Conservation (phyloP, 2,797 vertebrate genomes). For the Kryptolebias ocellatus region DNA sequence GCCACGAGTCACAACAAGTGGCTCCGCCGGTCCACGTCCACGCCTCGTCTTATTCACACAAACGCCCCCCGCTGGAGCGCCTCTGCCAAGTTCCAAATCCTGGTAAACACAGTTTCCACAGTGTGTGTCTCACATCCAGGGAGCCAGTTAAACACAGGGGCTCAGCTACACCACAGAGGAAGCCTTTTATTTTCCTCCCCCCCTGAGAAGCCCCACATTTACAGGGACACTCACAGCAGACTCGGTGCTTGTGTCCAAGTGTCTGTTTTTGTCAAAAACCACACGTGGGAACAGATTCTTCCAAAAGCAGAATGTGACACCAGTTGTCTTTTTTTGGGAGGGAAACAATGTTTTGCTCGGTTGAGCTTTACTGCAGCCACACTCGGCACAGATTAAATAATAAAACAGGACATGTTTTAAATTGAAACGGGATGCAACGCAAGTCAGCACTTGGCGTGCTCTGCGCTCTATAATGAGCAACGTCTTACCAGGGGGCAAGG, state of each 20-base stretch:
- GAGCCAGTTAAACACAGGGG: slow-evolving; percentile 64
- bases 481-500: slow-evolving; percentile 12
- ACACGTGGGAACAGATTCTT: slow-evolving; percentile 25
- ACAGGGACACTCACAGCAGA: slow-evolving; percentile 22
- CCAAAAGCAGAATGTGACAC: slow-evolving; percentile 7
- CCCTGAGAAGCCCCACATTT: slow-evolving; percentile 47
- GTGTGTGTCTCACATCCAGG: slow-evolving; percentile 38
- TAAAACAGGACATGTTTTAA: slow-evolving; percentile 17
- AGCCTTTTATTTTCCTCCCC: slow-evolving; percentile 61
- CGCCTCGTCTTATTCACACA: slow-evolving; percentile 12
- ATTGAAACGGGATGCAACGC: slow-evolving; percentile 24
- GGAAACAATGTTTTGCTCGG: not conserved
- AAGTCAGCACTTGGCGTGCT: slow-evolving; percentile 25
- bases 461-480: slow-evolving; percentile 41
- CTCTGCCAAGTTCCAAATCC: slow-evolving; percentile 44
- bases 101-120: slow-evolving; percentile 42
- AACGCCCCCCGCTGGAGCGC: slow-evolving; percentile 10
- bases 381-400: not conserved
- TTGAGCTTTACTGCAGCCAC: slow-evolving; percentile 7
- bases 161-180: slow-evolving; percentile 56
- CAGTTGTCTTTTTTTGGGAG: not conserved
- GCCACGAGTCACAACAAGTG: slow-evolving; percentile 7
- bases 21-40: not conserved
- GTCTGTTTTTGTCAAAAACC: slow-evolving; percentile 28
- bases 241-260: slow-evolving; percentile 12